Base-by-base conservation (phyloP, 2,888 invertebrate genomes). In the Malthinus flaveolus region DNA sequence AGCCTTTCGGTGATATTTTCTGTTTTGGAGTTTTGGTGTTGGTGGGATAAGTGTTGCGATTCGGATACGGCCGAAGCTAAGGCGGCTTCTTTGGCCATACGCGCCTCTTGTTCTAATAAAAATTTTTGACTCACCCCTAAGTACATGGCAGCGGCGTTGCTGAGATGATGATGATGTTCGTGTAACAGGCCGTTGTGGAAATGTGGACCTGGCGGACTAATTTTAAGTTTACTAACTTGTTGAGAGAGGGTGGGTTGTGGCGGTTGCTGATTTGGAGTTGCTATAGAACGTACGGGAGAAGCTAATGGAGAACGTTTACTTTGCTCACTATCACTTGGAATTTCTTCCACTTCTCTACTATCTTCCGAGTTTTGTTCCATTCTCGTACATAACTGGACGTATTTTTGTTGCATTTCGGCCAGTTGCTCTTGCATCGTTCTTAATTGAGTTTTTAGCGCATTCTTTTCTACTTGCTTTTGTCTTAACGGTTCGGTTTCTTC, bases 391-490 rank as follows among this genome's bases (percentile, higher is more conserved):
- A 95, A 80, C 78, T 93, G 91, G 75, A 90, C 85, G 79, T 95
- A 95, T 76, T 93, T 90, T 74, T 93, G 91, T 81, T 93, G 93
- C 90, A 95, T 94, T 75, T 90, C 90, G 8, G 92, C 93, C 59
- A 95, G 80, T 78, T 95, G 93, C 73, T 93, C 91, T 80, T 93
- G 92, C 87, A 95, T 88, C 59, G 89, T 88, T 70, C 92, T 85
- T 70, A 94, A 80, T 78, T 95, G 94, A 61, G 89, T 88, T 78
- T 93, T 91, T 10, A 95, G 83, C 57, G 90, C 89, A 74, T 92
- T 91, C 77, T 93, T 93, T 79, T 93, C 92, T 70, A 90, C 90
- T 68, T 91, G 85, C 78, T 92, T 93, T 75, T 91, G 90, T 75
- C 90, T 86, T 61, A 93, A 87, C 61, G 91, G 90, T 59, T 88